Base-by-base conservation (phyloP, 2,888 invertebrate genomes). In the Automeris io region DNA sequence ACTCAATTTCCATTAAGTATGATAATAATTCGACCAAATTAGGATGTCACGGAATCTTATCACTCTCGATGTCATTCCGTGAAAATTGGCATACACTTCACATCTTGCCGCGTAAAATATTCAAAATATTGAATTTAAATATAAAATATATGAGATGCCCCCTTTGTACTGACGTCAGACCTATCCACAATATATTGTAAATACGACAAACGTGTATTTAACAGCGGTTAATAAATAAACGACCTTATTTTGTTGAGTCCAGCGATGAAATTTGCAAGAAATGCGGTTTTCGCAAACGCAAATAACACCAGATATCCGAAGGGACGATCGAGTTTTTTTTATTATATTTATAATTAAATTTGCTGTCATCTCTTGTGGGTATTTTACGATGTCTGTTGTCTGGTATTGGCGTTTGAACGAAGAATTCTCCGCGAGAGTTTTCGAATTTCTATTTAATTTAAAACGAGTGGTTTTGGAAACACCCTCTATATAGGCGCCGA, bases 261-360 rank as follows among this genome's bases (percentile, higher is more conserved):
- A 71, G 60, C 71, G 70, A 54, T 51, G 59, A 67, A 67, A 73
- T 64, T 76, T 54, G 71, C 54, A 43, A 54, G 62, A 57, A 56
- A 47, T 40, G 53, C 52, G 48, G 61, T 57, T 65, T 57, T 54
- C 41, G 35, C 49, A 47, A 43, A 52, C 49, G 56, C 49, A 47
- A 54, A 57, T 50, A 45, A 53, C 9, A 23, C 16, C 31, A 23
- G 61, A 61, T 66, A 67, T 69, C 60, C 61, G 67, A 69, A 77
- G 80, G 82, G 83, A 75, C 79, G 78, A 57, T 71, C 69, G 70
- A 70, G 72, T 73, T 79, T 66, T 43, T 75, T 79, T 79, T 83
- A 82, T 81, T 80, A 83, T 83, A 79, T 82, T 82, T 81, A 81
- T 83, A 86, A 86, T 86, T 86, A 85, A 86, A 83, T 82, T 79